Percentiles rank a stretch among this genome's conserved stretches.
phyloP scores from a whole-genome alignment of 2,797 vertebrate species.

The Anomalospiza imberbis region DNA sequence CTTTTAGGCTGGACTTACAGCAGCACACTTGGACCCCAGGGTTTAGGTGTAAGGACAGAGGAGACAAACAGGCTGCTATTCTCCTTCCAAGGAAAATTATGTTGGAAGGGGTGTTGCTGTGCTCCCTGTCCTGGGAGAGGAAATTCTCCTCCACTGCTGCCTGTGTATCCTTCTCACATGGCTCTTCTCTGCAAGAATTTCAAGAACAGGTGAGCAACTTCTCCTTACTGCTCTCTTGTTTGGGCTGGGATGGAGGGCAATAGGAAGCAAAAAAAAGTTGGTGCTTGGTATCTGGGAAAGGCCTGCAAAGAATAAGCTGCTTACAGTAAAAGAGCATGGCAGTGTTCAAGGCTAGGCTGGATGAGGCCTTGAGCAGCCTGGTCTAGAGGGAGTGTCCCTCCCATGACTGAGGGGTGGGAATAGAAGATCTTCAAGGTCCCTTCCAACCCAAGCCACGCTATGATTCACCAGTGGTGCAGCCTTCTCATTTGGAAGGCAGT shows the following conservation, averaged over 20 bases:
- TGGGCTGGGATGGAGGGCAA: not conserved
- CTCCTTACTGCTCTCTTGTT: not conserved
- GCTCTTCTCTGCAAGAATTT: not conserved
- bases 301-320: not conserved
- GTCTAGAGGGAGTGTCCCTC: not conserved
- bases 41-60: not conserved
- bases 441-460: not conserved
- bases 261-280: not conserved
- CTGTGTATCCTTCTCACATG: not conserved
- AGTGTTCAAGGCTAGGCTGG: not conserved
- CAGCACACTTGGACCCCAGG: not conserved
- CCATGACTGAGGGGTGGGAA: not conserved
- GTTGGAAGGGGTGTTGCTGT: not conserved
- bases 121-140: not conserved
- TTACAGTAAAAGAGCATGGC: not conserved
- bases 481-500: not conserved
- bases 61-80: conserved; percentile 34
- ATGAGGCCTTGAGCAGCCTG: not conserved
- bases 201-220: not conserved
- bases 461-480: not conserved
- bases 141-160: not conserved
- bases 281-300: not conserved
- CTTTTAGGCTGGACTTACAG: not conserved
- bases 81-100: conserved; percentile 1
- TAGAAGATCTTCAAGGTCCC: too few relatives aligned